These are phyloP conservation scores for Chamaea fasciata DNA, from an alignment of 2,113 vertebrate genomes.

Conservation along the genomic window DNA sequence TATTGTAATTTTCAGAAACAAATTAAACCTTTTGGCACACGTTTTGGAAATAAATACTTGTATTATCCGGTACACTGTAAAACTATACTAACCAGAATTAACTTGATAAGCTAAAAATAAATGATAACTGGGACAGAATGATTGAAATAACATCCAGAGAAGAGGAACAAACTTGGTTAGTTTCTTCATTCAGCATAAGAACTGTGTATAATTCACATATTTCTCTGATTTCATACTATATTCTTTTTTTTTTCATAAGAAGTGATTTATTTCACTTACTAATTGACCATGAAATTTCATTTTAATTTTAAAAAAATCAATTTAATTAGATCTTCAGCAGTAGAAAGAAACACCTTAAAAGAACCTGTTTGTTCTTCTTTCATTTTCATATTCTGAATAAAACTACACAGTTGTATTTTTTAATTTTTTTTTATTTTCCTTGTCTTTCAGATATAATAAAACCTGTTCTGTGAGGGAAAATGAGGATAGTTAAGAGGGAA, in stretches of 20 bases:
- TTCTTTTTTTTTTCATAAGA: conserved; percentile 10
- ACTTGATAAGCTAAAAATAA: not conserved
- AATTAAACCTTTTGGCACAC: not conserved
- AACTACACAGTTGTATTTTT: not conserved
- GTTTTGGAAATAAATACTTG: not conserved
- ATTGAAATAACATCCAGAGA: not conserved
- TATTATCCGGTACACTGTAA: not conserved
- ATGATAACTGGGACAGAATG: not conserved
- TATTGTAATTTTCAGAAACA: not conserved
- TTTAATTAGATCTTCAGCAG: conserved; percentile 8
- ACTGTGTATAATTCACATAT: not conserved
- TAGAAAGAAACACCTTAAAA: not conserved
- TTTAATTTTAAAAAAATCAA: conserved; percentile 31
- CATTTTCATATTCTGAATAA: not conserved
- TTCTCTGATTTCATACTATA: not conserved
- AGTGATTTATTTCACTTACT: conserved; percentile 39
- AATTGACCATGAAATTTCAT: conserved; percentile 48
- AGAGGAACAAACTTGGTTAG: not conserved
- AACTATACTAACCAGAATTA: not conserved
- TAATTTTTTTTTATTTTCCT: not conserved
- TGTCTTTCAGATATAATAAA: conserved; percentile 10
- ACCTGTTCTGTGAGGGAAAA: not conserved
- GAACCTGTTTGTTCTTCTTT: conserved; percentile 34
- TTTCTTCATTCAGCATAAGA: not conserved
- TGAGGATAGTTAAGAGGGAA: not conserved